A percentile compares a stretch with the other conserved stretches of the same genome.
These are phyloP conservation scores for Panurus biarmicus DNA, from an alignment of 2,113 vertebrate genomes.

Conservation along the genomic window DNA sequence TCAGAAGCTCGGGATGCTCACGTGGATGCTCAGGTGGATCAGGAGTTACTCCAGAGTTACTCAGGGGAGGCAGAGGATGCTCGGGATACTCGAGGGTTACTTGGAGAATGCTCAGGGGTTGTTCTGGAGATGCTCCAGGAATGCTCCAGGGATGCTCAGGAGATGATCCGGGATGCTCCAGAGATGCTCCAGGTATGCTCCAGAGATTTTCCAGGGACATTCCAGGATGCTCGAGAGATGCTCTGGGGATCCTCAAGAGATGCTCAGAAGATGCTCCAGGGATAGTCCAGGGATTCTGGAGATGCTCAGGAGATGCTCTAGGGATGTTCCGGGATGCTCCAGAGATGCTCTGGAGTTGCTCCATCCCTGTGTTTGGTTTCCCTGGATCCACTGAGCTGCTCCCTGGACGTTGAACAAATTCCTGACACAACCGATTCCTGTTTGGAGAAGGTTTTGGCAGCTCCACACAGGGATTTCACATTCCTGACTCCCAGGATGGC, in stretches of 20 bases:
- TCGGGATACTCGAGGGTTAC: not conserved
- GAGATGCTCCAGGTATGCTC: not conserved
- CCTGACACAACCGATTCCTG: rapidly evolving
- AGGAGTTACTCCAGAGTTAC: not conserved
- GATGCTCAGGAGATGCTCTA: not conserved
- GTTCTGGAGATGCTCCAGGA: not conserved
- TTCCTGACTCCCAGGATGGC: not conserved
- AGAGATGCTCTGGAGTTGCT: not conserved
- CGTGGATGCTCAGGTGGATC: not conserved
- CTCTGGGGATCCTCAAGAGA: not conserved
- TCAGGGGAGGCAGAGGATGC: not conserved
- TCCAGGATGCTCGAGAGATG: too few relatives aligned
- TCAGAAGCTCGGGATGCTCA: not conserved
- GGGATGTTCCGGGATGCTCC: not conserved
- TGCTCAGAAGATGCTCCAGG: not conserved
- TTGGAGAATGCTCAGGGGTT: not conserved
- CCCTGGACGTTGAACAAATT: not conserved
- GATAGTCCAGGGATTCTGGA: not conserved
- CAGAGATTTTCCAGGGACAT: too few relatives aligned
- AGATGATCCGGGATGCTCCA: not conserved
- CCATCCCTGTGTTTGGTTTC: too few relatives aligned
- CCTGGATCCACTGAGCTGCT: too few relatives aligned
- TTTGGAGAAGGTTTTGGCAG: not conserved
- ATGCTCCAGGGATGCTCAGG: not conserved
- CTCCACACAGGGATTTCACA: slow-evolving; percentile 2